Conservation (phyloP, 2,797 vertebrate genomes). For the Phoebastria nigripes region DNA sequence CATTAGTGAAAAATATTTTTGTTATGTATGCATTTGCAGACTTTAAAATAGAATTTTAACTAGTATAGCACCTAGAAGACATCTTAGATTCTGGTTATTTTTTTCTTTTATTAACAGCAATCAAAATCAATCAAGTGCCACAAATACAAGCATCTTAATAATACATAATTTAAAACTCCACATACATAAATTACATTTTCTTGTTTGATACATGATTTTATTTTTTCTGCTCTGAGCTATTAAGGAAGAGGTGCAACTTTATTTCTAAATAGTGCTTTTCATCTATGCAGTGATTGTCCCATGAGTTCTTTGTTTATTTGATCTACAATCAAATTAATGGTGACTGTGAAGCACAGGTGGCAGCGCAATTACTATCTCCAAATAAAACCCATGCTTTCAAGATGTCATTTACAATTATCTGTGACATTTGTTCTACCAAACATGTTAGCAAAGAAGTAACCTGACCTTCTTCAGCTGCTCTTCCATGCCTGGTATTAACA, state of each 20-base stretch:
- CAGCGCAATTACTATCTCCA: background rate
- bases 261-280: background rate
- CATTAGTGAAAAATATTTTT: background rate
- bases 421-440: background rate
- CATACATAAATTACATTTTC: background rate
- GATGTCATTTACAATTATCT: background rate
- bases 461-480: slow-evolving; percentile 94
- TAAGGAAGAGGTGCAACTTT: background rate
- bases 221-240: background rate
- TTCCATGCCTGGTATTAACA: slow-evolving; percentile 98
- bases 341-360: background rate
- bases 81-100: background rate
- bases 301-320: background rate
- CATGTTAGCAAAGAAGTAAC: background rate
- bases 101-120: background rate
- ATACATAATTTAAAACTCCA: background rate
- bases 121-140: background rate
- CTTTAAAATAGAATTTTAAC: background rate
- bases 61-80: background rate
- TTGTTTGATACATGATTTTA: background rate
- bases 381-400: background rate
- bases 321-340: background rate
- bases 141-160: background rate
- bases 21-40: background rate
- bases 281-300: background rate